Base-by-base conservation (phyloP, 2,797 vertebrate species). In the Rhadinocentrus ornatus region DNA sequence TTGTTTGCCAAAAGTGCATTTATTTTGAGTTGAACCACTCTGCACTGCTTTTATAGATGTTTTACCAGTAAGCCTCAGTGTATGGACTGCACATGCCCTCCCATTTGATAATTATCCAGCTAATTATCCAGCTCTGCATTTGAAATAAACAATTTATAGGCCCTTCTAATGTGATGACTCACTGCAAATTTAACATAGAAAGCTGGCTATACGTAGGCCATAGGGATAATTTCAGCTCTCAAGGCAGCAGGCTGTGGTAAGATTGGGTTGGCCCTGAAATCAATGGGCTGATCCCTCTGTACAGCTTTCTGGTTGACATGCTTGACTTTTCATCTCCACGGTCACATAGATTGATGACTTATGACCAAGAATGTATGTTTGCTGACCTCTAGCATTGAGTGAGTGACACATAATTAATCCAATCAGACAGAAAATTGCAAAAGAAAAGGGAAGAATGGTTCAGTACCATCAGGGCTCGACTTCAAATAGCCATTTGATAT, bases 281-380 rank as follows among this genome's bases (percentile, higher is more conserved):
- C 93, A 94, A 95, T 95, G 91, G 92, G 81, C 90, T 92, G 92
- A 93, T 90, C 89, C 92, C 85, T 91, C 88, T 91, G 91, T 91
- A 88, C 86, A 79, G 88, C 89, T 90, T 84, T 88, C 88, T 91
- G 91, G 90, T 83, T 94, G 93, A 95, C 93, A 93, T 91, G 92
- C 92, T 91, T 93, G 93, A 94, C 94, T 94, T 95, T 94, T 94
- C 93, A 93, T 94, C 94, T 93, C 90, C 91, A 88, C 83, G 90
- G 93, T 92, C 93, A 92, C 91, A 93, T 90, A 93, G 94, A 94
- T 95, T 94, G 94, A 94, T 94, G 94, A 94, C 94, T 95, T 95
- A 92, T 94, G 92, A 93, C 93, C 93, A 63, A 84, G 89, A 92
- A 92, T 93, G 91, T 93, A 93, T 92, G 93, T 94, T 91, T 93